Evolutionary conservation across 2,113 vertebrate genomes (phyloP).

Genomic region (Chrysochloris asiatica): DNA sequence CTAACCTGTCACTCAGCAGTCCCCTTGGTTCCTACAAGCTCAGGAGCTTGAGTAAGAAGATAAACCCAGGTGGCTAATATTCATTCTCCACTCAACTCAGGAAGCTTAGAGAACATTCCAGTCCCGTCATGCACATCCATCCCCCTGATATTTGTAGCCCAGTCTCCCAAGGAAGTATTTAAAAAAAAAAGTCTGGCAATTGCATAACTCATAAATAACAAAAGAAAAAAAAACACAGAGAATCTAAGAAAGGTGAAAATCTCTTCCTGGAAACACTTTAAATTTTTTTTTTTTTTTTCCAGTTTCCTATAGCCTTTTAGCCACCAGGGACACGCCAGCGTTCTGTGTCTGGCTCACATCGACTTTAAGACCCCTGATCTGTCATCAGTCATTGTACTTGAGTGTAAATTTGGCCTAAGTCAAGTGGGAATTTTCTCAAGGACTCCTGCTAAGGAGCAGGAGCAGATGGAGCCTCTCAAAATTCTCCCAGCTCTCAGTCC

Average conservation of each 20-base stretch:
- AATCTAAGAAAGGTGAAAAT: not conserved
- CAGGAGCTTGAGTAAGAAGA: not conserved
- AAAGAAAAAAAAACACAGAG: not conserved
- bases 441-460: not conserved
- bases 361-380: not conserved
- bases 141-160: not conserved
- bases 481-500: not conserved
- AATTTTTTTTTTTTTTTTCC: not conserved
- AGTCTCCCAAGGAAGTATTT: not conserved
- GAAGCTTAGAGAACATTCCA: not conserved
- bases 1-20: not conserved
- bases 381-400: not conserved
- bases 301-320: not conserved
- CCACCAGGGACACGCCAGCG: not conserved
- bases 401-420: not conserved
- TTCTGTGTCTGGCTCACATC: not conserved
- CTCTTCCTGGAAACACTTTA: not conserved
- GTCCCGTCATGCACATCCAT: not conserved
- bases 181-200: not conserved
- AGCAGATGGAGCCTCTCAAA: rapidly evolving
- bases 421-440: not conserved
- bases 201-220: not conserved
- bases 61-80: not conserved
- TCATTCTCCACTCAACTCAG: not conserved
- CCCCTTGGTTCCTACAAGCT: not conserved